A percentile compares a stretch with the other conserved stretches of the same genome.
phyloP scores from a whole-genome alignment of 2,888 invertebrate genomes.

The Megaustenia siamemsis region DNA sequence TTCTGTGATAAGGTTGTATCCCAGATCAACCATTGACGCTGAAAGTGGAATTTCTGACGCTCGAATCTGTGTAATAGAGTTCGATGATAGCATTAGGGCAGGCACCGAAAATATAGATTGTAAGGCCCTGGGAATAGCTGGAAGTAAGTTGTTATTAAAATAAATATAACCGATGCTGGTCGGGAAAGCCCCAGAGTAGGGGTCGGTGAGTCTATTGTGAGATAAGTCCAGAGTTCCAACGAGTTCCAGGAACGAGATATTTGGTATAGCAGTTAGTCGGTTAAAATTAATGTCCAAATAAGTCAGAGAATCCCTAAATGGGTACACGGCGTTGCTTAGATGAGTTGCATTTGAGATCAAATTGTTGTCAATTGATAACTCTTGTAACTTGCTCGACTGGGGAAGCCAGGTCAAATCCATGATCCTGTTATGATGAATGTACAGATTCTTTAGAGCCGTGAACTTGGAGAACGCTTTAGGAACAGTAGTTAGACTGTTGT shows the following conservation, averaged over 20 bases:
- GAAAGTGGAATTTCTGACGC: background rate
- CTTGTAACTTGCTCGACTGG: background rate
- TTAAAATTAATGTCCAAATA: background rate
- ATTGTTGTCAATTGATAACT: background rate
- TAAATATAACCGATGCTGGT: background rate
- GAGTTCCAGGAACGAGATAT: background rate
- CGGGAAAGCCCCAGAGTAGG: background rate
- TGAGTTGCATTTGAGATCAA: background rate
- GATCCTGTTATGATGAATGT: background rate
- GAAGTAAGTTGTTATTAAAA: background rate
- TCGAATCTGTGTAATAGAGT: background rate
- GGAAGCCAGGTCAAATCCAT: background rate
- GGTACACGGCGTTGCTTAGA: background rate
- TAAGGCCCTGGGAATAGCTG: background rate
- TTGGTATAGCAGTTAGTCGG: background rate
- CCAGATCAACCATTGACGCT: background rate
- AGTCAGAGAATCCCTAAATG: background rate
- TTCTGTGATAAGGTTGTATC: background rate
- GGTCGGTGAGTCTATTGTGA: background rate
- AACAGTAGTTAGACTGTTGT: background rate
- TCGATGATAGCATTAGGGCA: background rate
- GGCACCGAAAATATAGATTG: background rate
- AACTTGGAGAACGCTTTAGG: background rate
- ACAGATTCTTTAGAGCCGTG: background rate
- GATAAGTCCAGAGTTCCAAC: background rate